Base-by-base conservation (phyloP, 23 tunicate species). In the Diplosoma virens region DNA sequence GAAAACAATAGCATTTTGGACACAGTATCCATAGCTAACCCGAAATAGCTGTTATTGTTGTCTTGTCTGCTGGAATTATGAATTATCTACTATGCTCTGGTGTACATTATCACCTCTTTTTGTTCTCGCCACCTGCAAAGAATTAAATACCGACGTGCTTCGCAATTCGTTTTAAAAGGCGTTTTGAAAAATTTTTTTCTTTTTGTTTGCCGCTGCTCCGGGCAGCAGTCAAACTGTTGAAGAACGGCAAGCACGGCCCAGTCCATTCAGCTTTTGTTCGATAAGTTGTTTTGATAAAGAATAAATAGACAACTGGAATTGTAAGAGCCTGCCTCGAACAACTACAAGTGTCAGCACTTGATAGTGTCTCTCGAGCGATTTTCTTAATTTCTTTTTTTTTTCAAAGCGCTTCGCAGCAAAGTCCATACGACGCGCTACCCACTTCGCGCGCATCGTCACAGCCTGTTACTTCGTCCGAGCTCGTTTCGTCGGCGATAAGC, bases 391-490 rank as follows among this genome's bases (percentile, higher is more conserved):
- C 50, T 41, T 41, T 41, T 41, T 41, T 41, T 14, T 41, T 41
- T 41, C 20, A 56, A 14, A 56, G 63, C 63, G 21, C 63, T 11
- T 20, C 21, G 21, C 21, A 56, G 20, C 63, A 20, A 56, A 20
- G 20, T 25, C 24, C 17, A 25, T 56, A 4, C 25, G 24, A 56
- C 34, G 17, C 30, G 17, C 35, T 35, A 5, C 7, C 69, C 21
- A 61, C 69, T 7, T 7, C 14, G 9, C 17, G 69, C 7, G 34
- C 69, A 9, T 61, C 69, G 17, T 61, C 69, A 21, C 74, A 67
- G 25, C 74, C 74, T 67, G 74, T 67, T 2, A 61, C 69, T 3
- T 35, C 52, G 2, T 7, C 17, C 27, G 74, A 67, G 36, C 3
- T 37, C 2, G 28, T 23, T 7, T 17, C 74, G 2, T 9, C 52